Conservation (phyloP, 2,888 invertebrate genomes). For the Ypsolopha scabrella region DNA sequence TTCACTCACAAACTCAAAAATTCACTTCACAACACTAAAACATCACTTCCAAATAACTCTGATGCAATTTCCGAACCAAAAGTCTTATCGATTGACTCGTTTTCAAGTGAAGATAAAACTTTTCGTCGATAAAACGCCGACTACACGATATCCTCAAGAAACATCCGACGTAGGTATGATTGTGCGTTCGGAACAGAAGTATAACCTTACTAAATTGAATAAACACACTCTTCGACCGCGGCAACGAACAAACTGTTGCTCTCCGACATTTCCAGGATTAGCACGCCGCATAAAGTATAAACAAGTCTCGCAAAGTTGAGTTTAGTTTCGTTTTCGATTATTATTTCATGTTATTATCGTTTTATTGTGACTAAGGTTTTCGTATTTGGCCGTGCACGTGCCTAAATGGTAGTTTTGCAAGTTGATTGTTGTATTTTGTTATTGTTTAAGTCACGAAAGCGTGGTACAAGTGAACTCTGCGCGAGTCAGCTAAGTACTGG, state of each 20-base stretch:
- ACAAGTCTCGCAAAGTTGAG: conserved; percentile 37
- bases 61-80: conserved; percentile 20
- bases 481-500: conserved; percentile 6
- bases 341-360: background rate
- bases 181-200: conserved; percentile 40
- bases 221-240: conserved; percentile 30
- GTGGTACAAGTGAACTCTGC: conserved; percentile 4
- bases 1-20: conserved; percentile 26
- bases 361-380: background rate
- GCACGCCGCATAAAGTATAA: conserved; percentile 32
- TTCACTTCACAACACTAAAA: conserved; percentile 30
- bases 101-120: conserved; percentile 38
- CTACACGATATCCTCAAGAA: conserved; percentile 31
- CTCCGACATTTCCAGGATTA: conserved; percentile 46
- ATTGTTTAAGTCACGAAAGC: conserved; percentile 49
- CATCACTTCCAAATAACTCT: conserved; percentile 27
- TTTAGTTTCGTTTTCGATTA: conserved; percentile 14
- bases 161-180: conserved; percentile 31
- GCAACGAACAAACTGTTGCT: conserved; percentile 32
- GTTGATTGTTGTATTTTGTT: conserved; percentile 44
- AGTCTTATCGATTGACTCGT: background rate
- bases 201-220: conserved; percentile 52
- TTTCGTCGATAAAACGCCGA: conserved; percentile 27
- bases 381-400: conserved; percentile 25
- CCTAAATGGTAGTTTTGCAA: conserved; percentile 34